Evolutionary conservation across 1,140 invertebrate genomes (phyloP).

Genomic region (Nasonia longicornis): DNA sequence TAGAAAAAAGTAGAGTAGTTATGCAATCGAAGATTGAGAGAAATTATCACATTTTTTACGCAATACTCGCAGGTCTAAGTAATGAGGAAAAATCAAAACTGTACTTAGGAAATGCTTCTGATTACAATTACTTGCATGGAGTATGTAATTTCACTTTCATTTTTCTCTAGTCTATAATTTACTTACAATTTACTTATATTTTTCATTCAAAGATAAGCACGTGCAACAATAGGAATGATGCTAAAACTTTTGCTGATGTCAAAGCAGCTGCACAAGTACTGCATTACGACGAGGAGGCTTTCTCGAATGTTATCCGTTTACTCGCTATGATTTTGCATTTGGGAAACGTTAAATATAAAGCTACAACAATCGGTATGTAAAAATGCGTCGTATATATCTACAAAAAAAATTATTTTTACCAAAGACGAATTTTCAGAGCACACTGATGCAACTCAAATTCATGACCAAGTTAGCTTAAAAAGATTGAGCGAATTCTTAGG

Average conservation of each 20-base stretch:
- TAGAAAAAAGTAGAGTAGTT: conserved; percentile 95
- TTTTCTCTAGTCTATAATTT: neutral
- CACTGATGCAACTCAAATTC: conserved; percentile 84
- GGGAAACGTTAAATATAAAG: conserved; percentile 90
- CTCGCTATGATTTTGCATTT: conserved; percentile 88
- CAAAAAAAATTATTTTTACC: neutral
- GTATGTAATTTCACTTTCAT: conserved; percentile 63
- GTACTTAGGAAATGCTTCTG: conserved; percentile 78
- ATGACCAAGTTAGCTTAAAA: conserved; percentile 75
- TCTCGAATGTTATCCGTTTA: conserved; percentile 86
- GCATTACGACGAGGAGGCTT: conserved; percentile 87
- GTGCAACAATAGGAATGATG: conserved; percentile 87
- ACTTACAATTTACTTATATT: neutral
- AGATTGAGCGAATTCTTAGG: conserved; percentile 79
- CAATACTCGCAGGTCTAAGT: conserved; percentile 86
- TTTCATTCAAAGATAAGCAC: conserved; percentile 66
- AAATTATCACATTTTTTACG: conserved; percentile 97
- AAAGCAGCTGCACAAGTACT: conserved; percentile 92
- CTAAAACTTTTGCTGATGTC: conserved; percentile 87
- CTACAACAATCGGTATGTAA: conserved; percentile 73
- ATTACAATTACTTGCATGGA: conserved; percentile 87
- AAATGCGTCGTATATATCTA: neutral
- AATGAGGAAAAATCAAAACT: conserved; percentile 84
- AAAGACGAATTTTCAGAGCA: conserved; percentile 70
- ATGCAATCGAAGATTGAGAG: conserved; percentile 89